Conservation (phyloP, 2,888 invertebrate genomes). For the Sesia bembeciformis region DNA sequence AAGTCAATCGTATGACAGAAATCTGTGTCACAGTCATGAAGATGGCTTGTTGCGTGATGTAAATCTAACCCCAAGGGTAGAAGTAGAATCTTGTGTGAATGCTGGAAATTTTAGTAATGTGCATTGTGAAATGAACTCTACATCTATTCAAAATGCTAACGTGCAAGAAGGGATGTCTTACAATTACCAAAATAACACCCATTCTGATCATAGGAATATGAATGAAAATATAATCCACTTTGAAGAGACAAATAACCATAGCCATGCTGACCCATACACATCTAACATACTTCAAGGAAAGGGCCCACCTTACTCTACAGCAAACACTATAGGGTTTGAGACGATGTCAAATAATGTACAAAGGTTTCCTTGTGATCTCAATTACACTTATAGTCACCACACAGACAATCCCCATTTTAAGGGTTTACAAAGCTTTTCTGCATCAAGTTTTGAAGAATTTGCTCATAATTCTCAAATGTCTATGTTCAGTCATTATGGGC, state of each 20-base stretch:
- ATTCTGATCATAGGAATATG: constrained; percentile 52
- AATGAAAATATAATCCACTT: constrained; percentile 47
- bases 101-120: constrained; percentile 79
- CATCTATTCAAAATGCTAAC: constrained; percentile 18
- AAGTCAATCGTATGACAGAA: constrained; percentile 48
- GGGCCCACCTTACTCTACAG: constrained; percentile 44
- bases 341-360: constrained; percentile 47
- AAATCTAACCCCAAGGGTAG: constrained; percentile 69
- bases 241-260: constrained; percentile 54
- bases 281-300: constrained; percentile 59
- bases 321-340: constrained; percentile 43
- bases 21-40: constrained; percentile 47
- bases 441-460: constrained; percentile 69
- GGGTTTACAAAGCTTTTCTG: constrained; percentile 61
- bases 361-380: constrained; percentile 62
- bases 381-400: constrained; percentile 55
- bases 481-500: constrained; percentile 68
- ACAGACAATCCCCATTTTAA: constrained; percentile 44
- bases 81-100: constrained; percentile 78
- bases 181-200: constrained; percentile 41
- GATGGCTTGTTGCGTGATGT: constrained; percentile 69
- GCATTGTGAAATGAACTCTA: constrained; percentile 75
- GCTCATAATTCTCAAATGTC: constrained; percentile 68
- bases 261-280: constrained; percentile 58
- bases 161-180: constrained; percentile 33